Base-by-base conservation (phyloP, 2,888 invertebrate genomes). In the Drosophila meridionalis region DNA sequence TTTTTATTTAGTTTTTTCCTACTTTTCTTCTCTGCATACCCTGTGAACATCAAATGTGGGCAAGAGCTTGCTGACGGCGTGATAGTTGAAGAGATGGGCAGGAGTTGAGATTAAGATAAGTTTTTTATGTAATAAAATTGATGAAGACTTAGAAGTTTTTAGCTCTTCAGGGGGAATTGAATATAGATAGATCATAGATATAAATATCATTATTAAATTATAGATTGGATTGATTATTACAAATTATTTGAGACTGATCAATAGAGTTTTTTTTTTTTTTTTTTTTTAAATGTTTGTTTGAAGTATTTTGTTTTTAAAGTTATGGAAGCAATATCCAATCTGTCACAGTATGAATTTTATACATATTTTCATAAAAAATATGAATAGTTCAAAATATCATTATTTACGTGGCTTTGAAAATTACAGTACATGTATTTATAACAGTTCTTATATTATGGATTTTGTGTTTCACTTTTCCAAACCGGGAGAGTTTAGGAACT, bases 1-100 rank as follows among this genome's bases (percentile, higher is more conserved):
- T 52, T 79, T 82, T 76, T 76, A 71, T 78, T 78, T 78, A 66
- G 69, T 84, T 78, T 83, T 68, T 20, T 12, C 12, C 11, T 26
- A 6, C 52, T 11, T 11, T 12, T 12, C 32, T 28, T 45, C 30
- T 38, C 52, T 40, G 26, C 0, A 65, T 58, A 68, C 68, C 68
- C 68, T 38, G 42, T 26, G 34, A 11, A 12, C 45, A n/a, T 45
- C 12, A 52, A n/a, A n/a, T 38, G 45, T 12, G 42, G n/a, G 1
- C 3, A 28, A n/a, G 11, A 11, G 42, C 3, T 9, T 3, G 42
- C 11, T 26, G 26, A 2, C 4, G 32, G 32, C 40, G 14, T 12
- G 26, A 28, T 8, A 38, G 36, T 38, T 14, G 26, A 4, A 38
- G 26, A 14, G 28, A 14, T 55, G 26, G 8, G 2, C 2, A 4